phyloP scores from a whole-genome alignment of 92 coral and sea anemone species.

The Siderastrea siderea region DNA sequence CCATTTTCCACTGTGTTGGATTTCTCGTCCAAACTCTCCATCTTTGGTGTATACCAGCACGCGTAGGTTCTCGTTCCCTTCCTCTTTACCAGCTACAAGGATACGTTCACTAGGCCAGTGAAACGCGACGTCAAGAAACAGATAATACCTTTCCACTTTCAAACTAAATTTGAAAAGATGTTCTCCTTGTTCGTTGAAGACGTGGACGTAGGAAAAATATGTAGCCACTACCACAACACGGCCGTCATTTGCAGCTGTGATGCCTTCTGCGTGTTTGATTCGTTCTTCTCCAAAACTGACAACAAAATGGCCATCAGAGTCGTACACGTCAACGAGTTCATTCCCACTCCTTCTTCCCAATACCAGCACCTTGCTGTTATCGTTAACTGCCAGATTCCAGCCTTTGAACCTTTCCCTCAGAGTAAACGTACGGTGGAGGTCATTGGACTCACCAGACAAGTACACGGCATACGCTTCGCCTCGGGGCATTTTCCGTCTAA shows the following conservation, averaged over 20 bases:
- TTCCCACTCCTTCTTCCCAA: neutral
- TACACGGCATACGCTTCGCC: neutral
- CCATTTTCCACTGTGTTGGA: neutral
- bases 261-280: slow-evolving; percentile 4
- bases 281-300: slow-evolving; percentile 19
- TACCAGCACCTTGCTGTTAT: slow-evolving; percentile 21
- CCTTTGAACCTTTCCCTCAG: neutral
- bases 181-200: slow-evolving; percentile 37
- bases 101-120: neutral
- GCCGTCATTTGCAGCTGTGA: slow-evolving; percentile 41
- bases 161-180: slow-evolving; percentile 1
- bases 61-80: neutral
- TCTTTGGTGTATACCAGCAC: neutral
- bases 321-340: slow-evolving; percentile 22
- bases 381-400: slow-evolving; percentile 16
- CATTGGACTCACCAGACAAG: neutral
- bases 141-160: neutral
- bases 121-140: neutral
- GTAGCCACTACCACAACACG: slow-evolving; percentile 19
- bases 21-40: neutral
- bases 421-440: neutral
- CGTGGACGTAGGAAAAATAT: neutral
- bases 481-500: neutral
- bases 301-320: slow-evolving; percentile 38
- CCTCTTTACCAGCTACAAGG: neutral